These are phyloP conservation scores for Prochilodus magdalenae DNA, from an alignment of 2,113 vertebrate genomes.

Conservation along the genomic window DNA sequence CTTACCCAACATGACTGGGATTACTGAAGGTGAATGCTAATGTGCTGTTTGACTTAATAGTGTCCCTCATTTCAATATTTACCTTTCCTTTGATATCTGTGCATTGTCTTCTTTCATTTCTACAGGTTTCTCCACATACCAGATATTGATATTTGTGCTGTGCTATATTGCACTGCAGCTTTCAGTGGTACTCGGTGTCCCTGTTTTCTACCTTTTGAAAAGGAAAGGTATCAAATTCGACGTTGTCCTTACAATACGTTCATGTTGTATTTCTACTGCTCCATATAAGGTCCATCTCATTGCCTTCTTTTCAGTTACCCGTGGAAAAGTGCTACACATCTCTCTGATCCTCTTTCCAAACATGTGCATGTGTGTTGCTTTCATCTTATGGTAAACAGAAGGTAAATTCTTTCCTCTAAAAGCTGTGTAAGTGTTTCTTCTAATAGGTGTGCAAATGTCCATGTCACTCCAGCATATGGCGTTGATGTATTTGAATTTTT, in stretches of 20 bases:
- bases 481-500: too few relatives aligned
- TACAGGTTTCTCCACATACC: constrained; percentile 25
- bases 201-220: neutral
- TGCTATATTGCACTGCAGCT: neutral
- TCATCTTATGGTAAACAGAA: constrained; percentile 23
- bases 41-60: too few relatives aligned
- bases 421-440: too few relatives aligned
- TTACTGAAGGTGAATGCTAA: too few relatives aligned
- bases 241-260: neutral
- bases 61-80: too few relatives aligned
- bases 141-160: constrained; percentile 8
- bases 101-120: neutral
- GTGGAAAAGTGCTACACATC: neutral
- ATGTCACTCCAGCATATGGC: too few relatives aligned
- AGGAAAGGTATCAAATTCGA: constrained; percentile 1
- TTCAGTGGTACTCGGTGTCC: neutral
- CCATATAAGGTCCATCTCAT: neutral
- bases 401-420: neutral
- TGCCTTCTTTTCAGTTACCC: neutral
- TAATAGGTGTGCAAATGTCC: too few relatives aligned
- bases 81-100: too few relatives aligned
- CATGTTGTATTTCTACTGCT: neutral
- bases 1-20: too few relatives aligned
- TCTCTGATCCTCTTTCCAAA: constrained; percentile 7
- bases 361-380: constrained; percentile 19